Base-by-base conservation (phyloP, 1,140 invertebrate genomes). In the Eumaeus atala region DNA sequence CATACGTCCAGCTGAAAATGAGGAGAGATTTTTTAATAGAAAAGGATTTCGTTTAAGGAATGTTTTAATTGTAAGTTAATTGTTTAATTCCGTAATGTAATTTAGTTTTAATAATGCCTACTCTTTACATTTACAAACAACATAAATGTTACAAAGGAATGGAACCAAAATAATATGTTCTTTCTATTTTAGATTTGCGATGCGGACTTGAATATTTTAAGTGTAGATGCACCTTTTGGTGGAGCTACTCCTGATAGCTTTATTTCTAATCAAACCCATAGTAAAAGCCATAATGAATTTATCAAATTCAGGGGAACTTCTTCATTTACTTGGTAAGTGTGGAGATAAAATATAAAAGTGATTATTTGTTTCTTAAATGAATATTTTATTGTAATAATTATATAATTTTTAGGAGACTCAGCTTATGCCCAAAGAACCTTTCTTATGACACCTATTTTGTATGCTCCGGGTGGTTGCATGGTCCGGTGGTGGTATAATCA, bases 401-500 rank as follows among this genome's bases (percentile, higher is more conserved):
- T 6, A 11, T 50, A 7, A 49, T 34, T 49, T 53, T n/a, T 28
- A 57, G 55, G 48, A 33, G 59, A 60, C 47, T 69, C 56, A 9
- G 61, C 56, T 44, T 69, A 66, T 50, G 9, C 61, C 1, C 64
- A 61, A 42, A 57, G 63, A 9, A 12, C 7, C 2, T 63, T 54
- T 28, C 21, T 64, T 38, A 69, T 70, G 67, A 58, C 56, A 14
- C 67, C 67, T 5, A 52, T n/a, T 10, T 0, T 56, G 11, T 14
- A 56, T 55, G 54, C 64, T 50, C 6, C n/a, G n/a, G n/a, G n/a
- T n/a, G n/a, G n/a, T n/a, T n/a, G n/a, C n/a, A n/a, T n/a, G 4
- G 11, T 16, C 60, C 16, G 38, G 54, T 16, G 62, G 59, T 17
- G 51, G 0, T 47, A 58, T n/a, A n/a, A n/a, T n/a, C 28, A 64